Percentiles rank a stretch among this genome's conserved stretches.
phyloP scores from a whole-genome alignment of 2,888 invertebrate species.

The Tetrapedia diversipes region DNA sequence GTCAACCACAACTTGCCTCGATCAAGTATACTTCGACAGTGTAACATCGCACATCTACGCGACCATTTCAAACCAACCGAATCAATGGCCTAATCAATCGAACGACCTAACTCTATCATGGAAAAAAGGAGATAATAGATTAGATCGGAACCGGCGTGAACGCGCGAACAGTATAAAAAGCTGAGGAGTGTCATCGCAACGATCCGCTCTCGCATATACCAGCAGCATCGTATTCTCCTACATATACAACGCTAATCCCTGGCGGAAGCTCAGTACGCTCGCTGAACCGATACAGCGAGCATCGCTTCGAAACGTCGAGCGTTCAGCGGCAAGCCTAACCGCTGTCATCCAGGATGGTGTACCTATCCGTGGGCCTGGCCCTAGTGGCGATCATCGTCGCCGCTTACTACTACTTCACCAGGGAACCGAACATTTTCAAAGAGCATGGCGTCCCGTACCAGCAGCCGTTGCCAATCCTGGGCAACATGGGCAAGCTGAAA shows the following conservation, averaged over 20 bases:
- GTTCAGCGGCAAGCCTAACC: too few species aligned
- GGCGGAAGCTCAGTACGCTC: not conserved
- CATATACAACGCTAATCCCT: not conserved
- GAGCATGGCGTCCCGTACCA: slow-evolving; percentile 13
- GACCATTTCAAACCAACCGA: too few species aligned
- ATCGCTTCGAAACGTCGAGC: not conserved
- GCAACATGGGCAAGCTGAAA: slow-evolving; percentile 61
- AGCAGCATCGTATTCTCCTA: too few species aligned
- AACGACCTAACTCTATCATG: too few species aligned
- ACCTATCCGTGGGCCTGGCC: not conserved
- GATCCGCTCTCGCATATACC: not conserved
- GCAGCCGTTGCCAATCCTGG: slow-evolving; percentile 8
- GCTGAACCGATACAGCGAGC: accelerated
- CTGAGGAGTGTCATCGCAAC: too few species aligned
- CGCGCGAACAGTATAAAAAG: too few species aligned
- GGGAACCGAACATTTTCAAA: not conserved
- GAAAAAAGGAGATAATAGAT: too few species aligned
- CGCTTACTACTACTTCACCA: slow-evolving; percentile 21
- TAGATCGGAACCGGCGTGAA: too few species aligned
- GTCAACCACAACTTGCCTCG: too few species aligned
- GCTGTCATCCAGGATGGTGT: slow-evolving; percentile 11
- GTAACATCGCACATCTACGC: too few species aligned
- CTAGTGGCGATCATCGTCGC: not conserved
- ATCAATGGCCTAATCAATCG: too few species aligned
- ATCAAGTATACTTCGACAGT: too few species aligned